Conservation (phyloP, 2,113 vertebrate genomes). For the Marmota monax region DNA sequence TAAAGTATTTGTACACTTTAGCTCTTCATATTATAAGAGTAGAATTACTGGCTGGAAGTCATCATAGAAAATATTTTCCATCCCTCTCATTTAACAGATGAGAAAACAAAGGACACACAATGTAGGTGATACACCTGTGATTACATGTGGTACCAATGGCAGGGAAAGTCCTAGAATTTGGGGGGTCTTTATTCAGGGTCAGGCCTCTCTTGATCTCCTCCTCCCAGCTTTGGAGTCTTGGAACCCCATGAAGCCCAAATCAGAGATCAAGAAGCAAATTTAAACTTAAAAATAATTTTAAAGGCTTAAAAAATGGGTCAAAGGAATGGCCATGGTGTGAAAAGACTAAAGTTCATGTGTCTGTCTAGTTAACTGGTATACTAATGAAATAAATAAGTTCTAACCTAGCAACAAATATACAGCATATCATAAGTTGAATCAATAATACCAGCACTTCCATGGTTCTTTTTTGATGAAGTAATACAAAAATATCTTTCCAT, state of each 20-base stretch:
- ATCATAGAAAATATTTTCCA: neutral
- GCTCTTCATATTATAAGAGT: neutral
- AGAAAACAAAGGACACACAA: neutral
- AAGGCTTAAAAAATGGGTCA: neutral
- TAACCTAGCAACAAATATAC: neutral
- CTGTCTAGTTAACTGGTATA: neutral
- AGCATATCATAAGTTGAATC: neutral
- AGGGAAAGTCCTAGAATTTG: neutral
- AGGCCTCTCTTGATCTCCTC: neutral
- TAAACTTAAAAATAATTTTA: neutral
- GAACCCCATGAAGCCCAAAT: neutral
- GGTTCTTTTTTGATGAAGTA: neutral
- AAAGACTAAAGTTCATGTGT: neutral
- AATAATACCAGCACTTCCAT: neutral
- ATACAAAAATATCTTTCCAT: neutral
- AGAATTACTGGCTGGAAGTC: neutral
- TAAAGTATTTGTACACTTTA: neutral
- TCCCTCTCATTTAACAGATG: neutral
- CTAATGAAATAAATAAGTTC: neutral
- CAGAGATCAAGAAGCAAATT: neutral
- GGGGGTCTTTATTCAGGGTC: neutral
- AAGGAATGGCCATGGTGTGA: neutral
- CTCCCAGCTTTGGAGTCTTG: neutral
- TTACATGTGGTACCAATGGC: fast-evolving
- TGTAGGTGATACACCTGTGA: too few species aligned